Evolutionary conservation across 2,113 vertebrate species (phyloP), one percentile per base, ranked within the genome.

Genomic region (Oreochromis aureus): DNA sequence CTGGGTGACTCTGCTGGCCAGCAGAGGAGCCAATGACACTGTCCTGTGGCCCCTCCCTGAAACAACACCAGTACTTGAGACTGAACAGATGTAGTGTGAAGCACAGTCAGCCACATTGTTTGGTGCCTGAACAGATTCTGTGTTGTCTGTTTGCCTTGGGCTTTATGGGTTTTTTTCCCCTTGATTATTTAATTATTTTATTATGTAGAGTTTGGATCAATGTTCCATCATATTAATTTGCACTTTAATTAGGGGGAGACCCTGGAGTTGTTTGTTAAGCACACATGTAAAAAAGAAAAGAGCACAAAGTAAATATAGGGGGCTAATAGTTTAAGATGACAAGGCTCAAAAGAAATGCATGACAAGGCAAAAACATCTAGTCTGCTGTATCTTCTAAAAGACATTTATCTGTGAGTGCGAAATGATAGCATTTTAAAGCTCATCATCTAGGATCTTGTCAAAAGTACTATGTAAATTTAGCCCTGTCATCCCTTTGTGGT

Each of bases 191-290:
- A 2, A 7, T 88, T 55, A 19, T 16, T 59, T 76, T 66, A 41
- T 69, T 6, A 63, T 41, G 59, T 82, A 66, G 54, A 82, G 81
- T 92, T 92, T 80, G 85, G 71, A 89, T 83, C 59, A 63, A 85
- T 30, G 36, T 91, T 80, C 90, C 5, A 18, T 90, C 86, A 89
- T 53, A 81, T 91, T 91, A 79, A 91, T 90, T 90, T 85, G 93
- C 95, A 95, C 93, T 95, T 95, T 94, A 95, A 90, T 89, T 93
- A 91, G 30, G 6, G 82, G n/a, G 73, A 92, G 91, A 90, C 90
- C 93, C 94, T 95, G 95, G 95, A 95, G 93, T 93, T 93, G 88
- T 78, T 89, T 69, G 80, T 91, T 53, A 56, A 90, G 89, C 54
- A 86, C 88, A 89, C 7, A 41, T 84, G 63, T 59, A 27, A 51